phyloP scores from a whole-genome alignment of 2,797 vertebrate genomes.

The Bradypodion pumilum region DNA sequence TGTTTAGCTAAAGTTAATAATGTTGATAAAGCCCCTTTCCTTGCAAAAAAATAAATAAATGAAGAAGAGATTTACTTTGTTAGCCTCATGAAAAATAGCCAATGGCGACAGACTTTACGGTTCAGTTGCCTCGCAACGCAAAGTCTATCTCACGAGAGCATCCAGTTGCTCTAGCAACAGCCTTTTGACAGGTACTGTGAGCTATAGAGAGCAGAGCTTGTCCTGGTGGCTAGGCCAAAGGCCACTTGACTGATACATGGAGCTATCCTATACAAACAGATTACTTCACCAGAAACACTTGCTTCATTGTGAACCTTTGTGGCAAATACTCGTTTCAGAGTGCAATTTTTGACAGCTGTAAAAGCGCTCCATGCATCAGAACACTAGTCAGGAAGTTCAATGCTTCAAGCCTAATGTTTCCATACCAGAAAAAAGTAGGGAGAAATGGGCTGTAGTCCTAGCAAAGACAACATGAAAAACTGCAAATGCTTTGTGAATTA shows the following conservation, averaged over 20 bases:
- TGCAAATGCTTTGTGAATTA: constrained; percentile 15
- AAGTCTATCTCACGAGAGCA: constrained; percentile 62
- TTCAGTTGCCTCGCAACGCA: constrained; percentile 59
- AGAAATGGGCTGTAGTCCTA: too few species aligned
- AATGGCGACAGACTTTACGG: constrained; percentile 40
- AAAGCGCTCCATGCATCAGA: background rate
- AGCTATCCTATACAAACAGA: constrained; percentile 60
- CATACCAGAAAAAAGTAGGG: background rate
- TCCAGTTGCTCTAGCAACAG: constrained; percentile 74
- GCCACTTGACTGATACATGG: constrained; percentile 45
- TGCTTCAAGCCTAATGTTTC: background rate
- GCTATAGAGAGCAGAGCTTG: constrained; percentile 57
- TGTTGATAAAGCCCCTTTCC: background rate
- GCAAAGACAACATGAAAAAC: too few species aligned
- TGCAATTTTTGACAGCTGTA: constrained; percentile 50
- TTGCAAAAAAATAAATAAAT: background rate
- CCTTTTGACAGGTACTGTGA: constrained; percentile 53
- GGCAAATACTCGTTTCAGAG: constrained; percentile 44
- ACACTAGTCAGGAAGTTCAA: background rate
- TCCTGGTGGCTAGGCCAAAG: constrained; percentile 42
- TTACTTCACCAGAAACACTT: constrained; percentile 58
- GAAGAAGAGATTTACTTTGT: constrained; percentile 38
- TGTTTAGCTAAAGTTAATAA: constrained; percentile 39
- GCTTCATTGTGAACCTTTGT: constrained; percentile 40
- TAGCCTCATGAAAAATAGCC: constrained; percentile 56